phyloP scores from a whole-genome alignment of 2,113 vertebrate species.

The Sebastes schlegelii region DNA sequence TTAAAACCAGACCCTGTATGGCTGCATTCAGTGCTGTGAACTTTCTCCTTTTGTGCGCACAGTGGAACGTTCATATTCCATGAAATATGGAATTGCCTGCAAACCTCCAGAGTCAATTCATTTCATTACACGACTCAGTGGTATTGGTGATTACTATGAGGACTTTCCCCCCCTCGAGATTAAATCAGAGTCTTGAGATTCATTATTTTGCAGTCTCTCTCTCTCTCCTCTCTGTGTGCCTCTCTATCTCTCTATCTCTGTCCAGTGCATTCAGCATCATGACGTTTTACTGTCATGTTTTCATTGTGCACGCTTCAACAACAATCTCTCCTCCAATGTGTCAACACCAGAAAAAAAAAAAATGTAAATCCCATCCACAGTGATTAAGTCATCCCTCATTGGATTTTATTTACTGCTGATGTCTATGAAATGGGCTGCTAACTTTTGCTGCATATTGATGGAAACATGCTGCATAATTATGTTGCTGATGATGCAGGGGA shows the following conservation, averaged over 20 bases:
- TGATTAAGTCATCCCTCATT: constrained; percentile 5
- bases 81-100: not conserved
- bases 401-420: constrained; percentile 10
- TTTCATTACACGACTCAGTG: constrained; percentile 27
- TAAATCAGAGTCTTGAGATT: not conserved
- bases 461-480: constrained; percentile 19
- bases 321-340: not conserved
- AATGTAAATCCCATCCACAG: not conserved
- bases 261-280: constrained; percentile 6
- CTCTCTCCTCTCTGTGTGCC: not conserved
- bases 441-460: constrained; percentile 16
- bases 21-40: not conserved
- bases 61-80: constrained; percentile 12
- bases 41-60: constrained; percentile 25
- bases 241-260: not conserved
- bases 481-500: constrained; percentile 36
- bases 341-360: not conserved
- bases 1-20: not conserved
- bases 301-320: constrained; percentile 27
- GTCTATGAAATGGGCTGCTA: not conserved
- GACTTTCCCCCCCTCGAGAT: not conserved
- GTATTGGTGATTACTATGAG: not conserved
- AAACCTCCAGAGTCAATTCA: not conserved
- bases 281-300: constrained; percentile 20
- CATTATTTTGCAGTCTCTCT: not conserved